These are phyloP conservation scores for Meriones unguiculatus DNA, from an alignment of 2,113 vertebrate species.

Conservation along the genomic window DNA sequence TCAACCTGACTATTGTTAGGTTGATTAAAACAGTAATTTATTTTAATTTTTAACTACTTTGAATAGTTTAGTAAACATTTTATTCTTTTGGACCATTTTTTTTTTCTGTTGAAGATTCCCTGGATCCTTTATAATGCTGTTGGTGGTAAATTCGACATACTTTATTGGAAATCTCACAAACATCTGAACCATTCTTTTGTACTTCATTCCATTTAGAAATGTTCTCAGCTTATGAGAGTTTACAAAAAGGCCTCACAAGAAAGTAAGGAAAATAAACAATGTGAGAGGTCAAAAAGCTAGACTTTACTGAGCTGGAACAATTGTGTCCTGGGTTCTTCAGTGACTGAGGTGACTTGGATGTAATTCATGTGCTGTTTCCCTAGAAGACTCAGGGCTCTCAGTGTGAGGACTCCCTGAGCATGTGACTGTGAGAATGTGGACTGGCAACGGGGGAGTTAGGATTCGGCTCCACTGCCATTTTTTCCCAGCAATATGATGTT, in stretches of 20 bases:
- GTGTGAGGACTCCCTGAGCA: background rate
- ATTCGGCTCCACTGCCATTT: background rate
- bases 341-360: background rate
- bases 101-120: background rate
- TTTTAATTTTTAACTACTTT: constrained; percentile 51
- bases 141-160: background rate
- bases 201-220: background rate
- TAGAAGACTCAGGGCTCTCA: background rate
- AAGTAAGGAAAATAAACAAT: background rate
- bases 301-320: background rate
- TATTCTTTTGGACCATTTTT: background rate
- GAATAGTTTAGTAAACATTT: background rate
- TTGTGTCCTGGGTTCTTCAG: fast-evolving
- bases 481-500: background rate
- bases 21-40: constrained; percentile 43
- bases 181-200: background rate
- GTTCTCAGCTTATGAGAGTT: background rate
- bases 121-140: background rate
- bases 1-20: background rate
- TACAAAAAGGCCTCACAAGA: background rate
- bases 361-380: background rate
- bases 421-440: background rate
- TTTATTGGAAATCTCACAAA: background rate
- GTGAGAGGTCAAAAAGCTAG: fast-evolving
- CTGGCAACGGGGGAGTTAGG: background rate